Percentiles rank a stretch among this genome's conserved stretches.
These are phyloP conservation scores for Strongylocentrotus purpuratus DNA, from an alignment of 35 echinoderm and acorn worm species.

Conservation along the genomic window DNA sequence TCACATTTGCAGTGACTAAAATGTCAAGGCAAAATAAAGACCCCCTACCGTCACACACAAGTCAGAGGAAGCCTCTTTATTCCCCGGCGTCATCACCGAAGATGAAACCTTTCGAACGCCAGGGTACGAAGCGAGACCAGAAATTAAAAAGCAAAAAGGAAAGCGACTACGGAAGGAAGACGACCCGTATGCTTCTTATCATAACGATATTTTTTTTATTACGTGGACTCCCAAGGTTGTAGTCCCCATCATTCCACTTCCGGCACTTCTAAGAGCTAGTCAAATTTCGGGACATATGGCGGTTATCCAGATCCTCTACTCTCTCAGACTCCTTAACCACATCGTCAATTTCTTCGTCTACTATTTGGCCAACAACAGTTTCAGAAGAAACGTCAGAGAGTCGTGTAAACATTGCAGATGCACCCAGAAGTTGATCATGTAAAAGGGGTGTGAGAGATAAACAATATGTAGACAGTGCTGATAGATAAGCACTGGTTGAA, in stretches of 20 bases:
- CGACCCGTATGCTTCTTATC: constrained; percentile 10
- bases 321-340: constrained; percentile 16
- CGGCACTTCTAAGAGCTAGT: background rate
- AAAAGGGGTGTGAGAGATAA: too few relatives aligned
- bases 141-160: background rate
- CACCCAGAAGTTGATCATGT: background rate
- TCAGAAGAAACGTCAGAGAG: background rate
- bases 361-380: background rate
- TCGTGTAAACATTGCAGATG: background rate
- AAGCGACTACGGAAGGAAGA: background rate
- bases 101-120: background rate
- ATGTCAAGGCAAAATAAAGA: too few relatives aligned
- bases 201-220: constrained; percentile 7
- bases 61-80: too few relatives aligned
- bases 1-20: too few relatives aligned
- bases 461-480: too few relatives aligned
- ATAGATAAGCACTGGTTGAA: too few relatives aligned
- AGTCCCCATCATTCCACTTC: background rate
- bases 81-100: background rate
- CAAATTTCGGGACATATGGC: background rate
- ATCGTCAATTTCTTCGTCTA: constrained; percentile 25
- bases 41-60: too few relatives aligned
- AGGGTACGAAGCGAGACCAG: too few relatives aligned
- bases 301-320: background rate
- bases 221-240: background rate